Conservation (phyloP, 1,140 invertebrate genomes). For the Paracyclopina nana region DNA sequence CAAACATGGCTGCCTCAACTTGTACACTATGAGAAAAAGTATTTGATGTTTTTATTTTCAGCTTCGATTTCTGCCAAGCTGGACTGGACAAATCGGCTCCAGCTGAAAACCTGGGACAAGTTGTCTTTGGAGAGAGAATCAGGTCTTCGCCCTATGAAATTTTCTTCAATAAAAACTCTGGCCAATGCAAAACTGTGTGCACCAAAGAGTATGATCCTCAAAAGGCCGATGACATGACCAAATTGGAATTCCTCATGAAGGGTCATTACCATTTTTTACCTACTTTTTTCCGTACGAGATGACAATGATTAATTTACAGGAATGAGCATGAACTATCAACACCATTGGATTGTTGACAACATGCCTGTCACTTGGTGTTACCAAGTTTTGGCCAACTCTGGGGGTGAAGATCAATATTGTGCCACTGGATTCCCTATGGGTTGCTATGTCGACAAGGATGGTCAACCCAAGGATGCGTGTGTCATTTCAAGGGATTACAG, state of each 20-base stretch:
- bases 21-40: too few relatives aligned
- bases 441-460: conserved; percentile 50
- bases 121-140: conserved; percentile 94
- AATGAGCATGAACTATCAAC: conserved; percentile 91
- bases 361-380: conserved; percentile 94
- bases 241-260: conserved; percentile 58
- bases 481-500: conserved; percentile 33
- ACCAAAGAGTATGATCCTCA: conserved; percentile 45
- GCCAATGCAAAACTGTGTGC: conserved; percentile 49
- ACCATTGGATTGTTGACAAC: conserved; percentile 96
- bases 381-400: conserved; percentile 36
- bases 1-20: too few relatives aligned
- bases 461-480: conserved; percentile 38
- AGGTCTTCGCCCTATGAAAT: conserved; percentile 66
- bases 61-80: conserved; percentile 74
- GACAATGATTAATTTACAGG: too few relatives aligned
- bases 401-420: conserved; percentile 58
- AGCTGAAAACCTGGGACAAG: conserved; percentile 91
- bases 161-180: conserved; percentile 36
- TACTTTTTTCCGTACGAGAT: too few relatives aligned
- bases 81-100: conserved; percentile 52
- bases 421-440: conserved; percentile 93
- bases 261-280: too few relatives aligned
- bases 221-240: conserved; percentile 39
- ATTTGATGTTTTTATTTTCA: conserved; percentile 23